These are phyloP conservation scores for Steinernema carpocapsae DNA, from an alignment of 2,888 invertebrate genomes.

Conservation along the genomic window DNA sequence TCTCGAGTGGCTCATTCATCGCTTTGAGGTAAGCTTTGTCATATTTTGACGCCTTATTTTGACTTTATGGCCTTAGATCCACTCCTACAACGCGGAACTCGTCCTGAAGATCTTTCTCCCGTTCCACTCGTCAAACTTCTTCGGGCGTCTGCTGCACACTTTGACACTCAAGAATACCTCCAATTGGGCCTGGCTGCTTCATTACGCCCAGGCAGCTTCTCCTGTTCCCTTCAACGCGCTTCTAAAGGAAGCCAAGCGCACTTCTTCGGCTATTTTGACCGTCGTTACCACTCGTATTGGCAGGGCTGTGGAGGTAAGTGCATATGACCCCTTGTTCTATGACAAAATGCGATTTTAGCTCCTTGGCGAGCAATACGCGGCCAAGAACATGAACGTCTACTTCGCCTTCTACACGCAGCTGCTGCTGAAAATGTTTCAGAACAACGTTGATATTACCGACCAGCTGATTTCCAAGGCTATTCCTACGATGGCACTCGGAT, in stretches of 20 bases:
- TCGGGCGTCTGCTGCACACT: constrained; percentile 81
- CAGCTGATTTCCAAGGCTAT: constrained; percentile 74
- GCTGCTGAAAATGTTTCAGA: constrained; percentile 72
- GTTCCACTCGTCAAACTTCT: constrained; percentile 89
- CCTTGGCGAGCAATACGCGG: constrained; percentile 45
- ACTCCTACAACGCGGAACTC: constrained; percentile 84
- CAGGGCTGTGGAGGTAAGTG: constrained; percentile 20
- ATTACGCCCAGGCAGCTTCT: constrained; percentile 47
- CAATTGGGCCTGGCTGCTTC: constrained; percentile 70
- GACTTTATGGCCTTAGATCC: constrained; percentile 77
- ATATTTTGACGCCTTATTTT: not conserved
- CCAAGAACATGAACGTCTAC: constrained; percentile 40
- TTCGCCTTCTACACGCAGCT: constrained; percentile 48
- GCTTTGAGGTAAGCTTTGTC: constrained; percentile 69
- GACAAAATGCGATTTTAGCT: constrained; percentile 35
- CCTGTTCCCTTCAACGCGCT: constrained; percentile 56
- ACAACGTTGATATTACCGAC: constrained; percentile 73
- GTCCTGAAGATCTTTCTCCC: constrained; percentile 84
- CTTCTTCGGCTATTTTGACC: constrained; percentile 6
- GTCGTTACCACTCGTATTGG: constrained; percentile 23
- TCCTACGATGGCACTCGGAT: constrained; percentile 59
- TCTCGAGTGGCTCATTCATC: constrained; percentile 90
- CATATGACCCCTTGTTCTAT: constrained; percentile 16
- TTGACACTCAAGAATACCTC: constrained; percentile 73
- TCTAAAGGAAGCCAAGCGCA: not conserved